phyloP scores from a whole-genome alignment of 2,888 invertebrate species.

The Pollenia angustigena region DNA sequence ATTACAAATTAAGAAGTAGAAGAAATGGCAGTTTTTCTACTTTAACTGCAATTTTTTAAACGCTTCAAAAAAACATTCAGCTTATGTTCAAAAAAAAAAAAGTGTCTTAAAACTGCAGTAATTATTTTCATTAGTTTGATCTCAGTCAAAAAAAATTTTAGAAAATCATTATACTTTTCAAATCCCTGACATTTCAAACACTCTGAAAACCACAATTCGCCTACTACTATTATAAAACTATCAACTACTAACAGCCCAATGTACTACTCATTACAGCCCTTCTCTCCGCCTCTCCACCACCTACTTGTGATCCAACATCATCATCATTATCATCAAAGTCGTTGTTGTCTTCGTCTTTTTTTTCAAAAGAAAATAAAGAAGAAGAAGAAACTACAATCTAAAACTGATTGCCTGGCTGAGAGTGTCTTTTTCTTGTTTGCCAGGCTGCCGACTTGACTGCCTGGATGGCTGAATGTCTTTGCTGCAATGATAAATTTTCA shows the following conservation, averaged over 20 bases:
- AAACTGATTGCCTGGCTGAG: slow-evolving; percentile 49
- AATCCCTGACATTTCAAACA: slow-evolving; percentile 18
- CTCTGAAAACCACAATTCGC: slow-evolving; percentile 64
- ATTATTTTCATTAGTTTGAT: too few species aligned
- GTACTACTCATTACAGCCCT: slow-evolving; percentile 28
- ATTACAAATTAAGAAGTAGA: too few species aligned
- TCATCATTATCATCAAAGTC: slow-evolving; percentile 11
- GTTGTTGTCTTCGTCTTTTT: background rate
- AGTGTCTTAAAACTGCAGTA: too few species aligned
- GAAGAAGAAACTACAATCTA: slow-evolving; percentile 42
- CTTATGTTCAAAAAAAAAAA: too few species aligned
- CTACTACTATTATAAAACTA: slow-evolving; percentile 67
- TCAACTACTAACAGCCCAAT: slow-evolving; percentile 46
- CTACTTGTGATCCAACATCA: slow-evolving; percentile 42
- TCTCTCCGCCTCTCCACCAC: slow-evolving; percentile 10
- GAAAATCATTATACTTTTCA: slow-evolving; percentile 25
- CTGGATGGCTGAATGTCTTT: slow-evolving; percentile 58
- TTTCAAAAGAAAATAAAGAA: too few species aligned
- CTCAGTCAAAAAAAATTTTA: background rate
- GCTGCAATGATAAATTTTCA: slow-evolving; percentile 72
- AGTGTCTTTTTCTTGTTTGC: slow-evolving; percentile 29
- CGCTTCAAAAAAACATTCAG: too few species aligned
- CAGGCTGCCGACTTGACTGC: slow-evolving; percentile 35
- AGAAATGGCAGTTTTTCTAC: too few species aligned
- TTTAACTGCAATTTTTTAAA: too few species aligned